These are phyloP conservation scores for Neogale vison DNA, from an alignment of 2,113 vertebrate genomes.

Conservation along the genomic window DNA sequence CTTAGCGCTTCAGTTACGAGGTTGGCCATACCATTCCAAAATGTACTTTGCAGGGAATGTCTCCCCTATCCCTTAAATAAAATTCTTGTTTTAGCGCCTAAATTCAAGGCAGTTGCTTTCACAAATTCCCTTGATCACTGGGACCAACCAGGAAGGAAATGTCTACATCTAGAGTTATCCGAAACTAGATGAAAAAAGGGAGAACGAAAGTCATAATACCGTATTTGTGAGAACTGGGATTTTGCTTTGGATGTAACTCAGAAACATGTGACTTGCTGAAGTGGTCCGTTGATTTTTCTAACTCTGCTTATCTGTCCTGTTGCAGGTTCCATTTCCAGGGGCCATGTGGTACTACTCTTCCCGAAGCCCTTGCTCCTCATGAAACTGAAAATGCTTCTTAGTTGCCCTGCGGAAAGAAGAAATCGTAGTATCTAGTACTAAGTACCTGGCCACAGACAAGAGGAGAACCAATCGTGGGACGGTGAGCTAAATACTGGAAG, in stretches of 20 bases:
- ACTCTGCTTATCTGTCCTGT: not conserved
- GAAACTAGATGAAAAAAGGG: not conserved
- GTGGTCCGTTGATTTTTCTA: not conserved
- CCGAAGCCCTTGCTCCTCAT: constrained; percentile 90
- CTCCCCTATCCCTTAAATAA: not conserved
- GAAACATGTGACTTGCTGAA: not conserved
- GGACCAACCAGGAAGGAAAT: not conserved
- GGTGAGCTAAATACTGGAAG: not conserved
- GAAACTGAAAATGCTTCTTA: constrained; percentile 87
- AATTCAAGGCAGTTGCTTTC: not conserved
- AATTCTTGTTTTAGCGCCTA: not conserved
- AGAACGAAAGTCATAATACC: not conserved
- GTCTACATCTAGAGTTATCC: not conserved
- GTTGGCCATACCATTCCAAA: not conserved
- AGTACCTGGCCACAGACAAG: not conserved
- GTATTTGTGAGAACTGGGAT: not conserved
- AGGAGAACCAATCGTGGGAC: not conserved
- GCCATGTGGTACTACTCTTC: constrained; percentile 92
- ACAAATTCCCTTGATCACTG: not conserved
- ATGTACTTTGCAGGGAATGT: not conserved
- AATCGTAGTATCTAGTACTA: not conserved
- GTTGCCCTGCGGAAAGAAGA: constrained; percentile 9
- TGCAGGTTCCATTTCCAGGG: constrained; percentile 95
- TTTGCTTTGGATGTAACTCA: not conserved
- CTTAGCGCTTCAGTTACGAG: not conserved